Conservation (phyloP, 2,888 invertebrate genomes). For the Meandrusa payeni region DNA sequence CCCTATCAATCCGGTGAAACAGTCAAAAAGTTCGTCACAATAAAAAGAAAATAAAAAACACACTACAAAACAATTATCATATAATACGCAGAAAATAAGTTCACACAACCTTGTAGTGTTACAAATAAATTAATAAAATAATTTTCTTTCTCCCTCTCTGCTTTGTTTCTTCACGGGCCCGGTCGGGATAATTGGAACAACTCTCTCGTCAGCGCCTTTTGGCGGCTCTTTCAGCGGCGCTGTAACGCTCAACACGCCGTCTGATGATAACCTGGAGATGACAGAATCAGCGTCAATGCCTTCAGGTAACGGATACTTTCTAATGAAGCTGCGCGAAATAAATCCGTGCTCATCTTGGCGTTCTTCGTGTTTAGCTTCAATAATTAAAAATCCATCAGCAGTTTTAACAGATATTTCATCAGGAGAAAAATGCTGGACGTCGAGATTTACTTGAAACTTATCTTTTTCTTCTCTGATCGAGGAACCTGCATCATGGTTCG, state of each 20-base stretch:
- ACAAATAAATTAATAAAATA: neutral
- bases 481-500: conserved; percentile 62
- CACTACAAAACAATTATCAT: no score
- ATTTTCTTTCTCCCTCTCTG: conserved; percentile 27
- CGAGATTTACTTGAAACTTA: conserved; percentile 84
- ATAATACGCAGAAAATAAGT: no score
- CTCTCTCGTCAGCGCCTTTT: conserved; percentile 73
- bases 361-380: conserved; percentile 90
- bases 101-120: no score
- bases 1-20: no score
- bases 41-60: neutral
- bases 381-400: conserved; percentile 83
- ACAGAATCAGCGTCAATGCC: conserved; percentile 82
- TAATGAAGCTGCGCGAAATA: conserved; percentile 86
- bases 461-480: conserved; percentile 73
- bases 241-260: conserved; percentile 86
- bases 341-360: conserved; percentile 88
- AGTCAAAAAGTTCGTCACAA: no score
- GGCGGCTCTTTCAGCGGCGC: conserved; percentile 80
- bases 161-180: conserved; percentile 80
- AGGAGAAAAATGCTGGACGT: conserved; percentile 88
- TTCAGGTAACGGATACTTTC: conserved; percentile 83
- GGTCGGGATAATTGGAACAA: conserved; percentile 85
- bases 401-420: conserved; percentile 88
- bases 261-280: conserved; percentile 86